Conservation (phyloP, 2,888 invertebrate genomes). For the Oxycera nigricornis region DNA sequence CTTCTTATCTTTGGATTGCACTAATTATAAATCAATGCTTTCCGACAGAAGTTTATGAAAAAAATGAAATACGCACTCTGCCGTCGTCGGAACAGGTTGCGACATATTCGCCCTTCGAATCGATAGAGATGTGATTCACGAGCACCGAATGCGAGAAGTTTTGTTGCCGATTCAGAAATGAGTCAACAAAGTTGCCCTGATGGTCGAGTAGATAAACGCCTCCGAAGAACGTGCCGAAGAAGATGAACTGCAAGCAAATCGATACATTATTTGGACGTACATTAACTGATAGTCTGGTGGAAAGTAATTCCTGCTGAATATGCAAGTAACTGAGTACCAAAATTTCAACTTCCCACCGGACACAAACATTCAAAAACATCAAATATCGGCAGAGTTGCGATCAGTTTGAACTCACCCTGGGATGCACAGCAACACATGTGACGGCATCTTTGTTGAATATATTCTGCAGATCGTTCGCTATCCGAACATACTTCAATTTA, state of each 20-base stretch:
- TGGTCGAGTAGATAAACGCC: slow-evolving; percentile 89
- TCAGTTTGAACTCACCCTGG: slow-evolving; percentile 69
- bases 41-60: not conserved
- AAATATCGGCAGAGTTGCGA: not conserved
- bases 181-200: slow-evolving; percentile 79
- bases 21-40: too few relatives aligned
- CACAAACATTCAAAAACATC: too few relatives aligned
- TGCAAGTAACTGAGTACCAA: too few relatives aligned
- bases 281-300: too few relatives aligned
- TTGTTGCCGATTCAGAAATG: slow-evolving; percentile 61
- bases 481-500: slow-evolving; percentile 87
- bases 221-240: slow-evolving; percentile 92
- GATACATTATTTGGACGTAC: not conserved
- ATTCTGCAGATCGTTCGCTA: slow-evolving; percentile 84
- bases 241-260: slow-evolving; percentile 74
- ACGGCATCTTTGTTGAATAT: slow-evolving; percentile 85
- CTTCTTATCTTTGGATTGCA: too few relatives aligned
- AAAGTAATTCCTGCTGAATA: too few relatives aligned
- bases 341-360: too few relatives aligned
- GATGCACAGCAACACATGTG: slow-evolving; percentile 91
- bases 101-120: slow-evolving; percentile 90
- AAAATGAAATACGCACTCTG: slow-evolving; percentile 63
- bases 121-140: slow-evolving; percentile 94
- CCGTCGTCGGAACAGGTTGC: slow-evolving; percentile 94
- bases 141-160: slow-evolving; percentile 82